These are phyloP conservation scores for Hypanus sabinus DNA, from an alignment of 2,113 vertebrate species.

Conservation along the genomic window DNA sequence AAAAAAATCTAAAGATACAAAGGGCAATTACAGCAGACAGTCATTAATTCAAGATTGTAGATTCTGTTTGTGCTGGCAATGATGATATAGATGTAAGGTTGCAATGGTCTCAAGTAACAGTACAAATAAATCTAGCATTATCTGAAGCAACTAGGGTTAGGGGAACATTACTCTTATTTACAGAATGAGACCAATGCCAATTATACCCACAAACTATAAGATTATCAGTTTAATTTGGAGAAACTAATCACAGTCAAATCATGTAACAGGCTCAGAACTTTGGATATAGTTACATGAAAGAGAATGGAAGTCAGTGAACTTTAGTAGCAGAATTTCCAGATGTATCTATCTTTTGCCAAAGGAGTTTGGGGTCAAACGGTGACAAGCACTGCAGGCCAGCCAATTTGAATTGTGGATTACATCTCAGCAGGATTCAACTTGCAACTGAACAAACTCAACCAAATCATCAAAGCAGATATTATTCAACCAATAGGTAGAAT, in stretches of 20 bases:
- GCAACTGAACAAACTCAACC: neutral
- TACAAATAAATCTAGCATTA: neutral
- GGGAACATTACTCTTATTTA: neutral
- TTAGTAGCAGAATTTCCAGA: neutral
- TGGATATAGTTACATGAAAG: too few relatives aligned
- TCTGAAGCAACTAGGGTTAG: neutral
- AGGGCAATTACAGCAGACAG: neutral
- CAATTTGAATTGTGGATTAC: neutral
- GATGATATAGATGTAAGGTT: neutral
- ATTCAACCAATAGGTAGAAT: neutral
- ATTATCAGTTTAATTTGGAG: neutral
- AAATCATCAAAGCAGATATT: neutral
- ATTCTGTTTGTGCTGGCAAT: neutral
- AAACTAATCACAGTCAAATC: neutral
- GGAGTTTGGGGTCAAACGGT: neutral
- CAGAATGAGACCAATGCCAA: neutral
- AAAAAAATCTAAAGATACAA: neutral
- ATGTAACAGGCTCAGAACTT: neutral
- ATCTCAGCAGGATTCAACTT: neutral
- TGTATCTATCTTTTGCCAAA: neutral
- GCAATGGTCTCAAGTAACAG: neutral
- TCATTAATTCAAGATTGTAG: neutral
- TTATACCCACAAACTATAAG: neutral
- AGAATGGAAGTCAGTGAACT: neutral
- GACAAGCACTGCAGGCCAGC: neutral